Evolutionary conservation across 2,888 invertebrate genomes (phyloP).

Genomic region (Callinectes sapidus): DNA sequence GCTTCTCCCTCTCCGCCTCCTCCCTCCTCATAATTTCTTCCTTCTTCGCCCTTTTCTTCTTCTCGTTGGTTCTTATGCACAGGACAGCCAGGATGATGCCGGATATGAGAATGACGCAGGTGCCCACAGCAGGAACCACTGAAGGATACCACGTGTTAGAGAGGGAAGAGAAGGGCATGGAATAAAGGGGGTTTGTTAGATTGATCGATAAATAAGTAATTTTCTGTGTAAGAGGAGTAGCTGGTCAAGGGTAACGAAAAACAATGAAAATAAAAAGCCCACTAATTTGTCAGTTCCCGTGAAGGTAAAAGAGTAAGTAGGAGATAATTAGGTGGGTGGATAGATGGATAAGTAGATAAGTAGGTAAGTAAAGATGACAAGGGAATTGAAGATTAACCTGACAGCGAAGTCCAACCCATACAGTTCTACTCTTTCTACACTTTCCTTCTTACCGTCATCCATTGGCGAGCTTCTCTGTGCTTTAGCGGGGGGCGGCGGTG

Average conservation of each 20-base stretch:
- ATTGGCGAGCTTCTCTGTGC: constrained; percentile 46
- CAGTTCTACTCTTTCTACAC: neutral
- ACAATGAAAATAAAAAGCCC: no score
- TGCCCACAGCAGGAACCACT: constrained; percentile 56
- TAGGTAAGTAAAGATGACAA: no score
- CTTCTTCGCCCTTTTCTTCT: constrained; percentile 41
- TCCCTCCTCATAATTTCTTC: neutral
- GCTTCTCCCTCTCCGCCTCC: neutral
- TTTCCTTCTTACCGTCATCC: constrained; percentile 47
- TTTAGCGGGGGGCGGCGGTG: neutral
- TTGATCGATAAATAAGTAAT: neutral
- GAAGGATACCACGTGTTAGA: neutral
- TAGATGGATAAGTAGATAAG: no score
- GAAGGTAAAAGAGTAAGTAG: neutral
- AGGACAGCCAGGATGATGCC: constrained; percentile 9
- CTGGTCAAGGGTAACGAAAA: no score
- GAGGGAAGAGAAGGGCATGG: neutral
- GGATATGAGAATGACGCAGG: neutral
- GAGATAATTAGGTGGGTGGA: neutral
- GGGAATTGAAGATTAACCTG: neutral
- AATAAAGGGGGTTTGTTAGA: no score
- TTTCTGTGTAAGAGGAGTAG: no score
- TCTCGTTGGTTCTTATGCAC: neutral
- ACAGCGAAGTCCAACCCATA: neutral
- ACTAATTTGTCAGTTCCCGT: no score